Conservation (phyloP, 1,140 invertebrate genomes). For the Zaprionus inermis region DNA sequence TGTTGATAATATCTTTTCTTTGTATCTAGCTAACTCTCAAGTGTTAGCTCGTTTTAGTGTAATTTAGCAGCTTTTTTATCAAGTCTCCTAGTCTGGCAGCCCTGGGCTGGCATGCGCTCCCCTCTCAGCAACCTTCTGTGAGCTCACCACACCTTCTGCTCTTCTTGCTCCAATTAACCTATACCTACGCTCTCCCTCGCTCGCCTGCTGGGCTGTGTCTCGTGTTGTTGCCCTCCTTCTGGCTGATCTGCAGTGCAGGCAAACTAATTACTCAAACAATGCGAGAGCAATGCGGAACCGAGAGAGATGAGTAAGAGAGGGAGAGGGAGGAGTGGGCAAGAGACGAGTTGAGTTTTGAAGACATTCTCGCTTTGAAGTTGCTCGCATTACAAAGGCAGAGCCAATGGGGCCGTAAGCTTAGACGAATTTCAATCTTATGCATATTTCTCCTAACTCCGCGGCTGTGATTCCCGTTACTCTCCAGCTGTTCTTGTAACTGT, state of each 20-base stretch:
- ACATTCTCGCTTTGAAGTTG: slow-evolving; percentile 59
- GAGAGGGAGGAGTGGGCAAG: not conserved
- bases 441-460: slow-evolving; percentile 61
- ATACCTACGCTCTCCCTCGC: not conserved
- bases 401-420: slow-evolving; percentile 46
- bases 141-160: not conserved
- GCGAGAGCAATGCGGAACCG: slow-evolving; percentile 18
- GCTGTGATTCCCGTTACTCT: slow-evolving; percentile 19
- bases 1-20: no score
- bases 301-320: not conserved
- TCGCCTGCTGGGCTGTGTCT: not conserved
- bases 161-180: not conserved
- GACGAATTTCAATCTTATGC: slow-evolving; percentile 68
- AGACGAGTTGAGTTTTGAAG: slow-evolving; percentile 28
- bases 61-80: not conserved
- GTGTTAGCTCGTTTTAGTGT: no score
- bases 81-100: not conserved
- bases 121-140: not conserved
- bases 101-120: not conserved
- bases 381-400: slow-evolving; percentile 49
- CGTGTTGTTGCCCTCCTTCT: slow-evolving; percentile 1
- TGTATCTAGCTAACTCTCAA: no score
- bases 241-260: slow-evolving; percentile 21
- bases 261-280: slow-evolving; percentile 36
- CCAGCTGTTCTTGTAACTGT: slow-evolving; percentile 39